Conservation (phyloP, 1,140 invertebrate genomes). For the Homalodisca vitripennis region DNA sequence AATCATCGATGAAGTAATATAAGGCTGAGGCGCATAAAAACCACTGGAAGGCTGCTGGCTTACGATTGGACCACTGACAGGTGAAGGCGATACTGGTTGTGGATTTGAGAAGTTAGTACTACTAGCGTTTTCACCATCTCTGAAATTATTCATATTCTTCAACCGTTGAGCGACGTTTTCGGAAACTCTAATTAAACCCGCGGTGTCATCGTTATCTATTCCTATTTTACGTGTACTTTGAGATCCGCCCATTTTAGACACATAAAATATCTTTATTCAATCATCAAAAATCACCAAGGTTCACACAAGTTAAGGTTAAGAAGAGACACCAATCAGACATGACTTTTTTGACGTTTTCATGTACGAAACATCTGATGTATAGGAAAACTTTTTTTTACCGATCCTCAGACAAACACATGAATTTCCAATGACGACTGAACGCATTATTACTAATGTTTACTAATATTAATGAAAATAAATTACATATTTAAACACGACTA, state of each 20-base stretch:
- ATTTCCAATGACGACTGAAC: no score
- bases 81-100: background rate
- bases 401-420: no score
- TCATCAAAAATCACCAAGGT: no score
- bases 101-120: background rate
- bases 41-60: background rate
- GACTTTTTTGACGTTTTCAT: no score
- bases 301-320: no score
- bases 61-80: background rate
- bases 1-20: constrained; percentile 10
- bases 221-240: constrained; percentile 21
- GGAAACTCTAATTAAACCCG: constrained; percentile 4
- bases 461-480: no score
- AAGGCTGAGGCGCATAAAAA: constrained; percentile 1
- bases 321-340: no score
- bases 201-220: constrained; percentile 18
- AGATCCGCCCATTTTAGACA: constrained; percentile 18
- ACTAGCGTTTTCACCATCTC: background rate
- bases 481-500: no score
- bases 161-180: constrained; percentile 19
- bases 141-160: background rate
- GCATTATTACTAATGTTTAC: no score
- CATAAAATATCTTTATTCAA: no score
- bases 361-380: no score
- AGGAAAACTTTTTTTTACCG: no score